Evolutionary conservation across 2,113 vertebrate species (phyloP).

Genomic region (Ancistrus triradiatus): DNA sequence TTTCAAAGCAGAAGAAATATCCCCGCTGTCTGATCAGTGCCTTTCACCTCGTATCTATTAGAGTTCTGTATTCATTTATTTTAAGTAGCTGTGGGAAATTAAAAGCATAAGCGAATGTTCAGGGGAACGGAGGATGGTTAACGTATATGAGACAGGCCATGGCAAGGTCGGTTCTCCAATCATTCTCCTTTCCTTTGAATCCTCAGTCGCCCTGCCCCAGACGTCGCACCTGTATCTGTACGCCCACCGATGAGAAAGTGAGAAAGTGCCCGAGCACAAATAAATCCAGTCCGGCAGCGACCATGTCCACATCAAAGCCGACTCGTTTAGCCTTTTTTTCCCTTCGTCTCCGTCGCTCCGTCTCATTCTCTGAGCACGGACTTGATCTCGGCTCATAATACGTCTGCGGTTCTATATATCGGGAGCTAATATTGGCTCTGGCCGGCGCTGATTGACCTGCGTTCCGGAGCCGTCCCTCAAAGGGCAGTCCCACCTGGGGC

Average conservation of each 20-base stretch:
- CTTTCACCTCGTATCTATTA: constrained; percentile 43
- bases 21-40: constrained; percentile 32
- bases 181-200: constrained; percentile 63
- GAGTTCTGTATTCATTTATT: constrained; percentile 43
- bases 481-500: constrained; percentile 91
- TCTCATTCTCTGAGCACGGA: constrained; percentile 42
- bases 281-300: constrained; percentile 30
- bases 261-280: neutral
- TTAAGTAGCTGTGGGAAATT: constrained; percentile 53
- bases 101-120: constrained; percentile 69
- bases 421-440: constrained; percentile 77
- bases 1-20: constrained; percentile 42
- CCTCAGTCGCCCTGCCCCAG: constrained; percentile 40
- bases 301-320: constrained; percentile 35
- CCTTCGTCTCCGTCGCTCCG: constrained; percentile 12
- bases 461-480: constrained; percentile 83
- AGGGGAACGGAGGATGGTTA: constrained; percentile 64
- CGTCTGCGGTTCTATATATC: constrained; percentile 81
- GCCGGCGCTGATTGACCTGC: constrained; percentile 88
- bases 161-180: constrained; percentile 69
- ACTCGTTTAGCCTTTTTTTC: constrained; percentile 28
- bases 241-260: neutral
- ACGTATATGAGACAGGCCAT: constrained; percentile 66
- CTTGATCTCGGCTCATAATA: constrained; percentile 58
- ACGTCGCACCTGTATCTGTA: constrained; percentile 21